Evolutionary conservation across 64 coral and sea anemone genomes (phyloP).

Genomic region (Porites australiensis): DNA sequence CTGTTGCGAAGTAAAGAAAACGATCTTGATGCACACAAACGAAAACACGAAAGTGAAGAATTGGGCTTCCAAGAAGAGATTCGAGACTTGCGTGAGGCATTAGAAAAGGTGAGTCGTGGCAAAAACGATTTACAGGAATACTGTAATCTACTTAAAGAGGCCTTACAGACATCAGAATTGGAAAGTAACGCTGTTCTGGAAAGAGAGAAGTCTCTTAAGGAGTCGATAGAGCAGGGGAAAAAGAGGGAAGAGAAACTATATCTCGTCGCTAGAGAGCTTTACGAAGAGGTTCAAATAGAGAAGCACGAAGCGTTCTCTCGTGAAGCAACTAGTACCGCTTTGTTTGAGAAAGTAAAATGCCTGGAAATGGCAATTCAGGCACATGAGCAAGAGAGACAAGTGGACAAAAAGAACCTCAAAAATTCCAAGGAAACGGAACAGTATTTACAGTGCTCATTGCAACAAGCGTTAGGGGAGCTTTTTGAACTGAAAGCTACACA

Average conservation of each 20-base stretch:
- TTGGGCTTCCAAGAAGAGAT: not conserved
- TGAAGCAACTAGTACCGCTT: not conserved
- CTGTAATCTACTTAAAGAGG: conserved; percentile 21
- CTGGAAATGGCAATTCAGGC: conserved; percentile 18
- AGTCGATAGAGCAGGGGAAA: not conserved
- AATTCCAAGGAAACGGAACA: conserved; percentile 16
- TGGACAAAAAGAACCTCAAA: conserved; percentile 46
- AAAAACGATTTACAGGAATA: conserved; percentile 29
- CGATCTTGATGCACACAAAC: not conserved
- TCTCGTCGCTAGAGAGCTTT: not conserved
- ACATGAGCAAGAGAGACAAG: not conserved
- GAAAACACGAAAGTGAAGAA: conserved; percentile 1
- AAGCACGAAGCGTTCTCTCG: conserved; percentile 10
- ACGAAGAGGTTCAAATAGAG: conserved; percentile 16
- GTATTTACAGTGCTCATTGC: conserved; percentile 26
- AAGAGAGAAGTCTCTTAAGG: not conserved
- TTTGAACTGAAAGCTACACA: conserved; percentile 17
- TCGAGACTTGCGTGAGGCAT: not conserved
- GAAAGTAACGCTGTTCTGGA: not conserved
- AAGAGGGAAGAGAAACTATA: conserved; percentile 26
- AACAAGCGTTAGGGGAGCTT: conserved; percentile 18
- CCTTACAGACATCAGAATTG: not conserved
- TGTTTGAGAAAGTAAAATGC: conserved; percentile 24
- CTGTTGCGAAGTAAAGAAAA: conserved; percentile 11
- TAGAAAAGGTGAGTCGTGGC: not conserved